These are phyloP conservation scores for Barnardius zonarius DNA, from an alignment of 2,113 vertebrate genomes.

Conservation along the genomic window DNA sequence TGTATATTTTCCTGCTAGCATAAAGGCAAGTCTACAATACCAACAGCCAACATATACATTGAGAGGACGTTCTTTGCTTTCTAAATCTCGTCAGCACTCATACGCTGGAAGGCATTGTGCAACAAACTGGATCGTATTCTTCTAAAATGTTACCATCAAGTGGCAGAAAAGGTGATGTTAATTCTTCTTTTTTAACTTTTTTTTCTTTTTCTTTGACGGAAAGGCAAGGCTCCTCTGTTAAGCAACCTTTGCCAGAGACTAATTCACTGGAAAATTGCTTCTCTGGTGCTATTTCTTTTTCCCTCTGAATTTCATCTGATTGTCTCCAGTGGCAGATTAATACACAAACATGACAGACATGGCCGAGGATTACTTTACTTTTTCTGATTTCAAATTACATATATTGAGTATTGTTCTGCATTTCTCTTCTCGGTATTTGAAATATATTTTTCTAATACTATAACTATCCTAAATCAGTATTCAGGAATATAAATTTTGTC, in stretches of 20 bases:
- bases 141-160: not conserved
- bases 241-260: conserved; percentile 9
- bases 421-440: not conserved
- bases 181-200: not conserved
- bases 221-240: not conserved
- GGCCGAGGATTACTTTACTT: not conserved
- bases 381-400: not conserved
- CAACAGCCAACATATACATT: not conserved
- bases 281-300: not conserved
- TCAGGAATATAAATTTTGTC: not conserved
- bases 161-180: not conserved
- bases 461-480: not conserved
- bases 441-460: not conserved
- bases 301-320: not conserved
- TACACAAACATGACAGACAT: not conserved
- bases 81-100: not conserved
- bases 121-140: not conserved
- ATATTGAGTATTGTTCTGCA: not conserved
- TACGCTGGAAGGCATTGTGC: not conserved
- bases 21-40: not conserved
- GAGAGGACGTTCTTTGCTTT: not conserved
- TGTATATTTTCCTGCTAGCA: not conserved
- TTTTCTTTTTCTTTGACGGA: not conserved
- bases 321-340: not conserved
- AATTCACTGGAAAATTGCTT: conserved; percentile 45